Evolutionary conservation across 2,888 invertebrate species (phyloP), one percentile per base, ranked within the genome.

Genomic region (Drosophila meridionalis): DNA sequence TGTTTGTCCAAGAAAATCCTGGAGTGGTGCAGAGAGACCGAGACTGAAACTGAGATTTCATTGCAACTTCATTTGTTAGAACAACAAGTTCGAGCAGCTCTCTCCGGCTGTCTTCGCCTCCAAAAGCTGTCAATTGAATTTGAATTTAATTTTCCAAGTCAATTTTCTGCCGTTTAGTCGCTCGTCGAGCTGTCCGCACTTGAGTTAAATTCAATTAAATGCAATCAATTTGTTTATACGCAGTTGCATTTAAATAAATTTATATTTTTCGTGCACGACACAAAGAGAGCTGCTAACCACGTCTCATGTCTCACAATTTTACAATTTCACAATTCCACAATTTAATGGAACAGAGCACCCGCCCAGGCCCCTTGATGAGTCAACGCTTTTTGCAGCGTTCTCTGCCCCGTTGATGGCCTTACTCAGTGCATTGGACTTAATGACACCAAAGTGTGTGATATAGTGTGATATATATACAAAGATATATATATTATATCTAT

Each of bases 181-280:
- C 12, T 47, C 38, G 59, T 45, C 20, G 47, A 62, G 50, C 61
- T 52, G 43, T 61, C 60, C 70, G 76, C 77, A 75, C 76, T 68
- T 66, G 80, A 71, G 79, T 85, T 85, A 64, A 90, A 87, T 89
- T 86, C 67, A 86, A 90, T 87, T 82, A 90, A 87, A 83, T 82
- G 68, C 83, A 84, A 89, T 90, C 89, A 87, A 89, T 78, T 87
- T 87, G 87, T 90, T 80, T 76, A 77, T 89, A 87, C 89, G 89
- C 87, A 87, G 73, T 89, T 77, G 75, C 76, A 75, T 87, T 90
- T 78, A 87, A 90, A 87, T 75, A 78, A 83, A 88, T 88, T 76
- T 81, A 71, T 68, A 82, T 70, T 77, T 70, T 77, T 63, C 42
- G 20, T 55, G 47, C 68, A 62, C 63, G 67, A 65, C 63, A 74